phyloP scores from a whole-genome alignment of 2,113 vertebrate genomes.

The Sarotherodon lohbergeri region DNA sequence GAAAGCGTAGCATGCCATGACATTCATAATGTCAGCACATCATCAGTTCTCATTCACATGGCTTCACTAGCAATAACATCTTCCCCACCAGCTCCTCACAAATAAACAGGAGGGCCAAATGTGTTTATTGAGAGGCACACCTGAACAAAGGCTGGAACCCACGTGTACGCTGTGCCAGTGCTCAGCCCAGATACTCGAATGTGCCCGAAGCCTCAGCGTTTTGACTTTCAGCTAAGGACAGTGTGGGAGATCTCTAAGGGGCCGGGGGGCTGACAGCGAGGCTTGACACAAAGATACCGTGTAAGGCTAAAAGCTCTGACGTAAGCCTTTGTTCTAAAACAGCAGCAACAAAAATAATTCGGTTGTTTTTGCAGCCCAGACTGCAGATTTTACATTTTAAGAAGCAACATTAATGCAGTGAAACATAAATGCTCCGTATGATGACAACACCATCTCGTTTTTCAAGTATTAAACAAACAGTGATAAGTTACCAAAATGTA shows the following conservation, averaged over 20 bases:
- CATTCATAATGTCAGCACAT: background rate
- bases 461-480: background rate
- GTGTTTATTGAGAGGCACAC: background rate
- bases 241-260: background rate
- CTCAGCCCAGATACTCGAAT: background rate
- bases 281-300: fast-evolving
- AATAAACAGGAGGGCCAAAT: background rate
- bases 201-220: background rate
- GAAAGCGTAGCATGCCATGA: background rate
- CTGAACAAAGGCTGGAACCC: background rate
- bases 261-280: background rate
- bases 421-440: background rate
- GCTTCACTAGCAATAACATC: background rate
- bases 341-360: background rate
- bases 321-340: background rate
- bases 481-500: background rate
- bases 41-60: background rate
- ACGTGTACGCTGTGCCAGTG: background rate
- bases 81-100: background rate
- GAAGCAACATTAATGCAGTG: background rate
- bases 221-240: background rate
- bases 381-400: background rate
- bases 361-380: background rate
- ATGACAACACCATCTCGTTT: background rate
- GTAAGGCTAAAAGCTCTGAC: background rate